A percentile compares a stretch with the other conserved stretches of the same genome.
Evolutionary conservation across 2,797 vertebrate genomes (phyloP).

Genomic region (Molossus alvarezi): DNA sequence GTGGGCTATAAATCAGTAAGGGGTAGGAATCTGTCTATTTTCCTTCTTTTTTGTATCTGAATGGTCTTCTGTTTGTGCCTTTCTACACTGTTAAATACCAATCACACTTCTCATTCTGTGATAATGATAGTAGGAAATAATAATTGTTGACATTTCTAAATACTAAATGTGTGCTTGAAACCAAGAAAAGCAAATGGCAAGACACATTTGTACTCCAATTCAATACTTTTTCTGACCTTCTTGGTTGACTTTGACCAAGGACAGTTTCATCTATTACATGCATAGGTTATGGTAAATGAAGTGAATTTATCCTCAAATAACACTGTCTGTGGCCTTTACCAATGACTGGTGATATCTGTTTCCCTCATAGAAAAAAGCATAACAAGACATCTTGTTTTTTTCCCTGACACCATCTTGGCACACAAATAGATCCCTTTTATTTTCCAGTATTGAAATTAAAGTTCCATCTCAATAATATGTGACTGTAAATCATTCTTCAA

Average conservation of each 20-base stretch:
- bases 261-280: not conserved
- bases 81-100: not conserved
- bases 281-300: not conserved
- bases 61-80: not conserved
- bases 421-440: not conserved
- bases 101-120: not conserved
- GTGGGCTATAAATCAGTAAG: not conserved
- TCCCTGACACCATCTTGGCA: not conserved
- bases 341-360: not conserved
- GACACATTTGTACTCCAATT: not conserved
- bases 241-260: not conserved
- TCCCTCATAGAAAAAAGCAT: not conserved
- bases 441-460: not conserved
- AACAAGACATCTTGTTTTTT: not conserved
- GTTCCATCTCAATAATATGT: not conserved
- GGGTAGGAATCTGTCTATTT: not conserved
- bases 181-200: not conserved
- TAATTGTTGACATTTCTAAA: not conserved
- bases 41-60: not conserved
- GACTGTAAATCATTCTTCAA: slow-evolving; percentile 22
- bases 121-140: not conserved
- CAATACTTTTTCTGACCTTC: not conserved
- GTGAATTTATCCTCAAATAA: not conserved
- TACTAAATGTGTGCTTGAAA: slow-evolving; percentile 6
- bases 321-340: not conserved